Conservation (phyloP, 2,113 vertebrate genomes). For the Calypte anna region DNA sequence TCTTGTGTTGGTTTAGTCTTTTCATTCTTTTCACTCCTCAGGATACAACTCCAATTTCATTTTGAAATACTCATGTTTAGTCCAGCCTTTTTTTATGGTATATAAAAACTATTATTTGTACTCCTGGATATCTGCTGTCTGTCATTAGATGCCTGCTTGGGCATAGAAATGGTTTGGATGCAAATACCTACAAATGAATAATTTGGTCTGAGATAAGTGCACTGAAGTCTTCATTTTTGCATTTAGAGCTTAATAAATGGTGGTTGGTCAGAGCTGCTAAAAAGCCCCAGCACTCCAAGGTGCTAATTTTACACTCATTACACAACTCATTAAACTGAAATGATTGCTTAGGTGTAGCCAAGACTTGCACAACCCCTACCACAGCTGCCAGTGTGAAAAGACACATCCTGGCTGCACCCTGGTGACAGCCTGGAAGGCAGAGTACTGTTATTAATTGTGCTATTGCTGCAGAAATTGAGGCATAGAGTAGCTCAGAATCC, state of each 20-base stretch:
- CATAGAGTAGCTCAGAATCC: not conserved
- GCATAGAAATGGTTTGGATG: not conserved
- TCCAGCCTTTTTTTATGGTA: not conserved
- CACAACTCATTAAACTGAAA: not conserved
- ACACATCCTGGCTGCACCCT: rapidly evolving
- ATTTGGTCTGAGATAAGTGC: not conserved
- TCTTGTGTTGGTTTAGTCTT: not conserved
- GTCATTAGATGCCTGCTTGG: not conserved
- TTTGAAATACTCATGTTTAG: not conserved
- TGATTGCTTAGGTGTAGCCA: not conserved
- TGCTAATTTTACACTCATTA: not conserved
- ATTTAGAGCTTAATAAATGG: not conserved
- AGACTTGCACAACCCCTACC: not conserved
- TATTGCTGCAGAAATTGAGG: not conserved
- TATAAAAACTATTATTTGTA: not conserved
- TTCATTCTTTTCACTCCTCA: not conserved
- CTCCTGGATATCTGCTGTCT: not conserved
- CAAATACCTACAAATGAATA: not conserved
- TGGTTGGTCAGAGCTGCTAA: not conserved
- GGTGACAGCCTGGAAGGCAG: not conserved
- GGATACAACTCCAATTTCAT: not conserved
- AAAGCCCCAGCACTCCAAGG: rapidly evolving
- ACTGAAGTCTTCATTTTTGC: not conserved
- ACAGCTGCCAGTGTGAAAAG: not conserved
- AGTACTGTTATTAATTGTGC: not conserved